A percentile compares a stretch with the other conserved stretches of the same genome.
Conservation (phyloP, 2,113 vertebrate genomes). For the Notothenia rossii region DNA sequence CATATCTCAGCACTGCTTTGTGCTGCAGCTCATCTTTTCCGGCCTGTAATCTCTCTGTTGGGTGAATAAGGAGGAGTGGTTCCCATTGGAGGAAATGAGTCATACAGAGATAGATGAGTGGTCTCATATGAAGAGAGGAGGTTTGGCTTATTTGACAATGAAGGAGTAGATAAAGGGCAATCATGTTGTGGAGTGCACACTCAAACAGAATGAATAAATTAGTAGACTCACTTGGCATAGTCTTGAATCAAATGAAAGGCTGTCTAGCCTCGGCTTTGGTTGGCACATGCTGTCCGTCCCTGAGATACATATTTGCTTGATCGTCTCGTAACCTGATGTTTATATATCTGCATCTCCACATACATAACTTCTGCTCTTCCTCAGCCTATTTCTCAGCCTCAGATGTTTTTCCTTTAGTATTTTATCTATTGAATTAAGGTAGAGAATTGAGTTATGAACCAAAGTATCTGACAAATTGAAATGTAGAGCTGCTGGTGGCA, state of each 20-base stretch:
- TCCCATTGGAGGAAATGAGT: slow-evolving; percentile 59
- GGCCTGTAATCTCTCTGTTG: slow-evolving; percentile 52
- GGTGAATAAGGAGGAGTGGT: slow-evolving; percentile 50
- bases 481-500: too few relatives aligned
- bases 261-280: background rate
- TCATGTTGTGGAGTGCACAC: background rate
- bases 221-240: background rate
- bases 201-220: slow-evolving; percentile 3
- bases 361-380: background rate
- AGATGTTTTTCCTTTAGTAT: background rate
- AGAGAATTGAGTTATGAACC: too few relatives aligned
- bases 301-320: background rate
- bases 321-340: slow-evolving; percentile 9
- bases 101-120: slow-evolving; percentile 50
- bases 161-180: slow-evolving; percentile 33
- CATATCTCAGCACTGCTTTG: slow-evolving; percentile 39
- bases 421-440: too few relatives aligned
- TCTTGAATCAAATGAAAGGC: background rate
- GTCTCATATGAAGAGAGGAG: slow-evolving; percentile 37
- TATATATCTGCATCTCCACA: background rate
- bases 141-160: slow-evolving; percentile 32
- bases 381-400: background rate
- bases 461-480: too few relatives aligned
- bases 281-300: background rate
- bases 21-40: slow-evolving; percentile 53